phyloP scores from a whole-genome alignment of 2,888 invertebrate species.

The Bruchidius siliquastri region DNA sequence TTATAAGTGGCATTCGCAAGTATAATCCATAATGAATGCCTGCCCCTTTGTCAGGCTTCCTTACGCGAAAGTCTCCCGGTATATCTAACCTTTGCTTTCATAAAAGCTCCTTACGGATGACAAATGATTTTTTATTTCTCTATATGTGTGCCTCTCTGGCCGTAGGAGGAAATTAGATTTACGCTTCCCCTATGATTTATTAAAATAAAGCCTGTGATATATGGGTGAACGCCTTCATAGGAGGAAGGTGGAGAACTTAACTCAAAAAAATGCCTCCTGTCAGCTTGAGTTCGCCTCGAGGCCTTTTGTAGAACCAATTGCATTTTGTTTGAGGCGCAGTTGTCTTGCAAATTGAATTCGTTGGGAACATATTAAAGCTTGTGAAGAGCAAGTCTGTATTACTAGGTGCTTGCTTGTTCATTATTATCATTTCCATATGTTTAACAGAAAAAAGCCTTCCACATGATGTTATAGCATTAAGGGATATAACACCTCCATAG shows the following conservation, averaged over 20 bases:
- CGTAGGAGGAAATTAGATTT: slow-evolving; percentile 8
- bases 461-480: too few species aligned
- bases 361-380: not conserved
- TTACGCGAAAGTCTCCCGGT: not conserved
- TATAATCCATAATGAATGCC: not conserved
- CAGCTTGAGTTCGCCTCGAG: not conserved
- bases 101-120: not conserved
- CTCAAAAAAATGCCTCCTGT: not conserved
- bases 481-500: too few species aligned
- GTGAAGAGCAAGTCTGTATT: too few species aligned
- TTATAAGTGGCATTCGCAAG: not conserved
- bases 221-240: slow-evolving; percentile 1
- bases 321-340: not conserved
- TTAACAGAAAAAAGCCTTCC: too few species aligned
- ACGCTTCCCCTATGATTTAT: slow-evolving; percentile 10
- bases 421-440: too few species aligned
- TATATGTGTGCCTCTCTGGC: not conserved
- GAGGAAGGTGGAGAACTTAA: not conserved
- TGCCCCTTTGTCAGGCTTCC: not conserved
- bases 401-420: too few species aligned
- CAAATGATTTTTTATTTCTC: not conserved
- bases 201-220: slow-evolving; percentile 4
- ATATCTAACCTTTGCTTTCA: not conserved
- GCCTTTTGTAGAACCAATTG: not conserved
- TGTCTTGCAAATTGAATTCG: not conserved